Percentiles rank a stretch among this genome's conserved stretches.
Conservation (phyloP, 2,888 invertebrate species). For the Hirtodrosophila confusa region DNA sequence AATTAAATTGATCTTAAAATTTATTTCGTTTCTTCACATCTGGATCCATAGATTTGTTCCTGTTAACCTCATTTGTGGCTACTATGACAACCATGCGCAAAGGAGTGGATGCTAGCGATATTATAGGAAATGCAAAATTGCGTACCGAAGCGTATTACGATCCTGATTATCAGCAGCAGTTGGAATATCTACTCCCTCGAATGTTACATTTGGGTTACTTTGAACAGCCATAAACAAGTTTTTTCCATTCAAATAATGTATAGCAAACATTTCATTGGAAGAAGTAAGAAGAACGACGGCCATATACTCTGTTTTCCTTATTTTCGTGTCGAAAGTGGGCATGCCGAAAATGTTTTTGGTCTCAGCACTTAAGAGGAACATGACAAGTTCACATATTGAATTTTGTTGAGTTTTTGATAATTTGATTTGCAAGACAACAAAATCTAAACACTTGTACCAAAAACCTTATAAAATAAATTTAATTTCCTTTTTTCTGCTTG, state of each 20-base stretch:
- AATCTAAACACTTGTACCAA: too few species aligned
- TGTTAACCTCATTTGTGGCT: conserved; percentile 37
- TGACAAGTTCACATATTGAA: too few species aligned
- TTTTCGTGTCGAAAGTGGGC: too few species aligned
- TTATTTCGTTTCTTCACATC: neutral
- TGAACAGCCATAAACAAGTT: conserved; percentile 27
- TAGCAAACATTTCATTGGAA: neutral
- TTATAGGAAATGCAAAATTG: conserved; percentile 10
- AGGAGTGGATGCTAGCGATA: conserved; percentile 5
- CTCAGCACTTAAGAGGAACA: too few species aligned
- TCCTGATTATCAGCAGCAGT: conserved; percentile 28
- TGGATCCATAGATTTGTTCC: conserved; percentile 24
- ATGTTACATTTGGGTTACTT: conserved; percentile 64
- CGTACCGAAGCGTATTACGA: neutral
- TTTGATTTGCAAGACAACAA: too few species aligned
- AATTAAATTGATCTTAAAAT: neutral
- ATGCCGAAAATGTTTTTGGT: too few species aligned
- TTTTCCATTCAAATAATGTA: neutral
- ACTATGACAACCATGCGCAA: conserved; percentile 11
- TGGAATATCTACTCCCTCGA: conserved; percentile 42
- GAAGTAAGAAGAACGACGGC: too few species aligned
- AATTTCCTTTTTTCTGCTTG: too few species aligned
- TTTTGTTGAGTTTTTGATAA: too few species aligned
- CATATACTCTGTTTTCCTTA: too few species aligned
- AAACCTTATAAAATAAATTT: too few species aligned